Conservation (phyloP, 2,888 invertebrate species). For the Ormyrus nitidulus region DNA sequence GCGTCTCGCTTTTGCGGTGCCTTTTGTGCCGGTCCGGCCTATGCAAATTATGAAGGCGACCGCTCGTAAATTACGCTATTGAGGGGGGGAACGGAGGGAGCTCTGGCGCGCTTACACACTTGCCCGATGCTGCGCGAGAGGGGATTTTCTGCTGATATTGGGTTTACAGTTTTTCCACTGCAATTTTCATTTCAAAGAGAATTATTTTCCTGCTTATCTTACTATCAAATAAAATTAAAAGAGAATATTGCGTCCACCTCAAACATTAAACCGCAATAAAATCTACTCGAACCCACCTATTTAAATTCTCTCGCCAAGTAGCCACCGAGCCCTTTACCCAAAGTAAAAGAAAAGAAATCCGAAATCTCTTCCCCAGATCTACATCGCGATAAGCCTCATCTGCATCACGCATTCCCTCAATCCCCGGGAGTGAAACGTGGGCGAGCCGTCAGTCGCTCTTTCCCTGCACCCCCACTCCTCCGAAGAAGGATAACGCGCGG, state of each 20-base stretch:
- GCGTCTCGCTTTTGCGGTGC: constrained; percentile 62
- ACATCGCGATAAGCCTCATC: constrained; percentile 6
- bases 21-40: constrained; percentile 68
- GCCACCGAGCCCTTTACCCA: too few relatives aligned
- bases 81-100: constrained; percentile 43
- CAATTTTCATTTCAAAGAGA: too few relatives aligned
- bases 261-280: too few relatives aligned
- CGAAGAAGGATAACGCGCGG: neutral
- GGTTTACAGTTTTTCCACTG: too few relatives aligned
- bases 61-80: constrained; percentile 69
- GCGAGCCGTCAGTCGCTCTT: constrained; percentile 17
- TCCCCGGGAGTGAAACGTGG: neutral
- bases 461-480: neutral
- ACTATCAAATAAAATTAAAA: too few relatives aligned
- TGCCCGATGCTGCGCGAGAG: neutral
- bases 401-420: too few relatives aligned
- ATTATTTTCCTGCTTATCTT: too few relatives aligned
- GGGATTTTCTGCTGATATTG: too few relatives aligned
- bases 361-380: neutral
- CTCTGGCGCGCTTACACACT: constrained; percentile 55
- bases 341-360: neutral
- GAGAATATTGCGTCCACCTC: too few relatives aligned
- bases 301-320: too few relatives aligned
- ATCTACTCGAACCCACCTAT: too few relatives aligned
- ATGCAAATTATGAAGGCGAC: constrained; percentile 69